Base-by-base conservation (phyloP, 2,113 vertebrate genomes). In the Epinephelus moara region DNA sequence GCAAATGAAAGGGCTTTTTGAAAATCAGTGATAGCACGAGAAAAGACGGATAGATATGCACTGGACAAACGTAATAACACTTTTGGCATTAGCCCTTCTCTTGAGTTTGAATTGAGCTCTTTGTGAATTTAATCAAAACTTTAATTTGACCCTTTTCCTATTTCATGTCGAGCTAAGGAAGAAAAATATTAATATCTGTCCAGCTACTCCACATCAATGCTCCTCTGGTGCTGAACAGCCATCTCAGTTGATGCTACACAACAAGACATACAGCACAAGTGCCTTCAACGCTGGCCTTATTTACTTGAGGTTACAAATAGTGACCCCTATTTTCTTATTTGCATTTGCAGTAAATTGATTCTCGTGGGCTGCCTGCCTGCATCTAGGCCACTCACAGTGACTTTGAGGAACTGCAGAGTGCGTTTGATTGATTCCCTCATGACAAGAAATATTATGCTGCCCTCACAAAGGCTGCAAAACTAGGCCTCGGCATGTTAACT, bases 301-400 rank as follows among this genome's bases (percentile, higher is more conserved):
- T 66, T 75, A 9, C 71, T 52, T 4, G 1, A 37, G 81, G 52
- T 75, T 86, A 76, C 52, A 30, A 23, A 71, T 18, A 33, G n/a
- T 78, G 70, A 82, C 86, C 82, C 70, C 70, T 71, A 25, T 84
- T 78, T 73, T 84, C 68, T 78, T 60, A 19, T 75, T 82, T 81
- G 75, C 11, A 21, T 82, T 77, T 61, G 69, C 10, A 56, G 27
- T 73, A 74, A 89, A 87, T 81, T 79, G 25, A 66, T 71, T 91
- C 81, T 87, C 75, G 37, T 14, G 56, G 27, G 59, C 55, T 52
- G 62, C 18, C 11, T 64, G 70, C 14, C 70, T 81, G 71, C 82
- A 69, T 89, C 47, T 85, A 57, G 82, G 81, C 70, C 53, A 79
- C 42, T 37, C 47, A n/a, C 17, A 53, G 56, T 76, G 75, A 88